phyloP scores from a whole-genome alignment of 2,797 vertebrate species.

The Peromyscus attwateri region DNA sequence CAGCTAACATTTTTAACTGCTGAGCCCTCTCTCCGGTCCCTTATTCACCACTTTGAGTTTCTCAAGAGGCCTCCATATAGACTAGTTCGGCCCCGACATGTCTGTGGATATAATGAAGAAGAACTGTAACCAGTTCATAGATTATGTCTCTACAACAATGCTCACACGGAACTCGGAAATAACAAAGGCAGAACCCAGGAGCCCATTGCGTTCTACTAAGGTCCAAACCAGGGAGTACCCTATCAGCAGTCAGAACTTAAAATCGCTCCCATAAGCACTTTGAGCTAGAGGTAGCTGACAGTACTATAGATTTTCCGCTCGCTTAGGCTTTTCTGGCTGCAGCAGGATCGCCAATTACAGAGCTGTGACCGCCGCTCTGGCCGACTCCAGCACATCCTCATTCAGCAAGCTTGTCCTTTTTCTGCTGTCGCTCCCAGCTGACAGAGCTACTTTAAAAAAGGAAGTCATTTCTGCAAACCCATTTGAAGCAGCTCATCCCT shows the following conservation, averaged over 20 bases:
- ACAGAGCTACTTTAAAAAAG: slow-evolving; percentile 80
- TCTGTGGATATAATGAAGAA: background rate
- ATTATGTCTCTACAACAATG: background rate
- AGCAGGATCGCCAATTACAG: slow-evolving; percentile 37
- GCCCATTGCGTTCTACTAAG: background rate
- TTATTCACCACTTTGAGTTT: slow-evolving; percentile 25
- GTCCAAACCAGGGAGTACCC: background rate
- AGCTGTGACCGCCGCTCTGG: background rate
- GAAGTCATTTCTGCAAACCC: slow-evolving; percentile 76
- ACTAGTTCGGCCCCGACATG: background rate
- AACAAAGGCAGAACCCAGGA: background rate
- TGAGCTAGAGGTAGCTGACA: background rate
- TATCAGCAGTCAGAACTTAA: background rate
- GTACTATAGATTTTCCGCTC: slow-evolving; percentile 22
- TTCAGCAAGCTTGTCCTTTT: slow-evolving; percentile 74
- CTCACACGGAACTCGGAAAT: background rate
- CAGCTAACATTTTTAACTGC: background rate
- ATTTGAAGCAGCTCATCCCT: slow-evolving; percentile 67
- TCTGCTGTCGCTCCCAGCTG: slow-evolving; percentile 71
- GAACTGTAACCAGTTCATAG: background rate
- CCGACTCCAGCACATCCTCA: slow-evolving; percentile 29
- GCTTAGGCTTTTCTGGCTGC: background rate
- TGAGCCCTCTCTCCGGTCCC: background rate
- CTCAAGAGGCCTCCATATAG: background rate
- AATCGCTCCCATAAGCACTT: slow-evolving; percentile 21